Evolutionary conservation across 1,140 invertebrate species (phyloP), one percentile per base, ranked within the genome.

Genomic region (Chymomyza costata): DNA sequence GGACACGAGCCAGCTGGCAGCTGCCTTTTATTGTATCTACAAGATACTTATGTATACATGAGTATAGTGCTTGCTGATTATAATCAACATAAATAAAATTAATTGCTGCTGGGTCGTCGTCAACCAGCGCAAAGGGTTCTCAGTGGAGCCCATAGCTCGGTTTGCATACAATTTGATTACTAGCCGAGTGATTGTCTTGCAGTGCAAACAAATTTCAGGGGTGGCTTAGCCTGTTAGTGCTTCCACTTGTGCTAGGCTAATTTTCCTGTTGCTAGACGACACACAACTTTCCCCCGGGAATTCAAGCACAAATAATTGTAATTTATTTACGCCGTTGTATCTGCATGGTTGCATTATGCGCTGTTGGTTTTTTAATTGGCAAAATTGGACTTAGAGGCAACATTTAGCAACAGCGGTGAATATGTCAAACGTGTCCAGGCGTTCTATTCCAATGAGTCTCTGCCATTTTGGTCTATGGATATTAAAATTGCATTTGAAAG

Each of bases 71-170:
- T 53, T 53, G 62, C 67, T 78, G 71, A 78, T 78, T 78, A 71
- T 66, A 78, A 78, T 78, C 71, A 78, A 78, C 71, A 78, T 78
- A 80, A 78, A 78, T 78, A 80, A 78, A 78, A 78, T 78, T 78
- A 78, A 78, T 78, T 78, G 73, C 73, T 78, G 73, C 68, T 67
- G 73, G 47, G 63, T 57, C 62, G 56, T n/a, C n/a, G n/a, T n/a
- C n/a, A n/a, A 1, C 10, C 17, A 7, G 15, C 35, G 10, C 34
- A 13, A 44, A 47, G 71, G 68, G 68, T 34, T n/a, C n/a, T n/a
- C n/a, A n/a, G n/a, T n/a, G n/a, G n/a, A n/a, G 8, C 8, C 3
- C 3, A 34, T 34, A 3, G 13, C 32, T 34, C 32, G 3, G 8
- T 8, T 80, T 80, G 73, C 73, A 80, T 80, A 65, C 73, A 78